Conservation (phyloP, 2,888 invertebrate genomes). For the Eristalis pertinax region DNA sequence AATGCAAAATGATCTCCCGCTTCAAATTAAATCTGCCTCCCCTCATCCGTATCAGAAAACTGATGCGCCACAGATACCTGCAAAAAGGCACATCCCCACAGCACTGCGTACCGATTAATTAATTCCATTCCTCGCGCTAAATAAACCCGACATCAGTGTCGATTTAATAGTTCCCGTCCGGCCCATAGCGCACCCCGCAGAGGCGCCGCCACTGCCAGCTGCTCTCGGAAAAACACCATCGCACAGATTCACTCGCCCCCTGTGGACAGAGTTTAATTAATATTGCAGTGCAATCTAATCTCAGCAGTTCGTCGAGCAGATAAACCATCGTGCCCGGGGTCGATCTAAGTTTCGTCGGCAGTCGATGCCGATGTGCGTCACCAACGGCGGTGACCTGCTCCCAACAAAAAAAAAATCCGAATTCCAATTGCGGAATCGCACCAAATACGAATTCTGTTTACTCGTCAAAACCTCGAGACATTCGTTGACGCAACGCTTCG, state of each 20-base stretch:
- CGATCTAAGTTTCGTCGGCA: neutral
- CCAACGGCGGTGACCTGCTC: constrained; percentile 9
- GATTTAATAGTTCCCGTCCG: neutral
- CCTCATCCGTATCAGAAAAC: neutral
- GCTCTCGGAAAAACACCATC: constrained; percentile 7
- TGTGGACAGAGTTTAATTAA: constrained; percentile 51
- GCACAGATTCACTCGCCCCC: constrained; percentile 18
- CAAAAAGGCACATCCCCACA: neutral
- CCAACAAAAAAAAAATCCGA: neutral
- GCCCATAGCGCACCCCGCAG: neutral
- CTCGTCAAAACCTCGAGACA: constrained; percentile 15
- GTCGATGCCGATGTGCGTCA: neutral
- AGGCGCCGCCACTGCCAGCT: neutral
- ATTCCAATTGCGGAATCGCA: constrained; percentile 15
- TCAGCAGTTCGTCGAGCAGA: neutral
- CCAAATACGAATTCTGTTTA: neutral
- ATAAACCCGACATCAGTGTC: neutral
- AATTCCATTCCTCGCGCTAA: neutral
- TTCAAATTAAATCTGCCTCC: neutral
- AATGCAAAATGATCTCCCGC: neutral
- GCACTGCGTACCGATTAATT: neutral
- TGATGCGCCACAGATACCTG: neutral
- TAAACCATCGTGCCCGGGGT: neutral
- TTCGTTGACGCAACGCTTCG: constrained; percentile 23
- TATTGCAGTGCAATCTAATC: constrained; percentile 45